phyloP scores from a whole-genome alignment of 23 tunicate species.

The Ascidia mentula region DNA sequence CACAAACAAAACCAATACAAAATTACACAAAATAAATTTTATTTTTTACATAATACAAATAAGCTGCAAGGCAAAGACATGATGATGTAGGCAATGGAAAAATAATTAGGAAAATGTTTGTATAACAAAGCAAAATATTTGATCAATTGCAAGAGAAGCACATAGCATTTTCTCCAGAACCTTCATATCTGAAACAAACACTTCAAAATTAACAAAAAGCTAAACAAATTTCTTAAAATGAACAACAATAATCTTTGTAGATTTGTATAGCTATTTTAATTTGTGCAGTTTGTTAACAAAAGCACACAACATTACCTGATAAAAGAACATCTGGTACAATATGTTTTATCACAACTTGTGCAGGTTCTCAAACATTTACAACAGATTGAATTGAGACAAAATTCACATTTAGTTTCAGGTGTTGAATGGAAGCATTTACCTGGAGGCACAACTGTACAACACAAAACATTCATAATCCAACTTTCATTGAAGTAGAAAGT shows the following conservation, averaged over 20 bases:
- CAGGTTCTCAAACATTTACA: constrained; percentile 8
- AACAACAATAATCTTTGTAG: neutral
- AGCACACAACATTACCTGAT: constrained; percentile 11
- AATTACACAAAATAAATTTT: neutral
- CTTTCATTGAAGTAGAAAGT: neutral
- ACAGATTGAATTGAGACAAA: constrained; percentile 16
- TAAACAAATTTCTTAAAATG: neutral
- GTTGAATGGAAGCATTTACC: neutral
- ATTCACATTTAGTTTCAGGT: neutral
- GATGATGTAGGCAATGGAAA: no score
- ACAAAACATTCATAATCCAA: neutral
- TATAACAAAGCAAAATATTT: neutral
- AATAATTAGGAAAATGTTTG: neutral
- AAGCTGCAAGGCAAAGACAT: neutral
- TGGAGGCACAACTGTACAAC: neutral
- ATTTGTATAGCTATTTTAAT: neutral
- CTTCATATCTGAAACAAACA: neutral
- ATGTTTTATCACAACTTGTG: constrained; percentile 13
- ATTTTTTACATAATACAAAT: neutral
- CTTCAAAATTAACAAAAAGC: neutral
- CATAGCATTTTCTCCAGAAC: neutral
- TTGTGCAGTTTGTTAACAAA: neutral
- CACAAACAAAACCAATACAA: constrained; percentile 2
- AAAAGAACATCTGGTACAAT: constrained; percentile 29
- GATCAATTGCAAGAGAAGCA: neutral